Evolutionary conservation across 2,888 invertebrate genomes (phyloP).

Genomic region (Scaptomyza flava): DNA sequence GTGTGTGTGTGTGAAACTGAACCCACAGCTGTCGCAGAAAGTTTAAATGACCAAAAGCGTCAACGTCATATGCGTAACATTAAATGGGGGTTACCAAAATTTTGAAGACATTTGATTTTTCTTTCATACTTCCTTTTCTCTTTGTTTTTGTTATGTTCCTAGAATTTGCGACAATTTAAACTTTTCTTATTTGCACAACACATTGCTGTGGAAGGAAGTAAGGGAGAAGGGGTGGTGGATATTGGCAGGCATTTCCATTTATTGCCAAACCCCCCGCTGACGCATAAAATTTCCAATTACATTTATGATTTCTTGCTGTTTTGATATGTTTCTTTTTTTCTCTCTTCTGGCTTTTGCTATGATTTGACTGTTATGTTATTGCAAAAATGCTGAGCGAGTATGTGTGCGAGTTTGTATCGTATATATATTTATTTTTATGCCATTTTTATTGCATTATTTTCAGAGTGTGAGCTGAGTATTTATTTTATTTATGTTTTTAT

Average conservation of each 20-base stretch:
- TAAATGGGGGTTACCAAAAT: not conserved
- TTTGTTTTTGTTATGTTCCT: conserved; percentile 62
- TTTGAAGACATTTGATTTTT: conserved; percentile 21
- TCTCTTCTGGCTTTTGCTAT: conserved; percentile 30
- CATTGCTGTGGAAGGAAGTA: not conserved
- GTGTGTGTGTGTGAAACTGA: conserved; percentile 22
- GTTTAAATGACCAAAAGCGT: conserved; percentile 72
- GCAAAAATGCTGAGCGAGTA: conserved; percentile 38
- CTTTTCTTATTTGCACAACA: conserved; percentile 72
- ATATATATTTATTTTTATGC: conserved; percentile 67
- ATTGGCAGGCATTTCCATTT: conserved; percentile 27
- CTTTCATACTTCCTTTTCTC: conserved; percentile 33
- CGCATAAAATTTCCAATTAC: conserved; percentile 77
- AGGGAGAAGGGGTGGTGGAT: not conserved
- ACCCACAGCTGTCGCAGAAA: conserved; percentile 67
- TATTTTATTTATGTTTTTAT: not conserved
- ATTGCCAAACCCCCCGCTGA: conserved; percentile 13
- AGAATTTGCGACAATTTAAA: conserved; percentile 77
- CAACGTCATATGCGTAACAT: conserved; percentile 66
- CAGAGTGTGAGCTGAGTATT: conserved; percentile 38
- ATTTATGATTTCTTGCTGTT: conserved; percentile 78
- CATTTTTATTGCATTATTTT: conserved; percentile 78
- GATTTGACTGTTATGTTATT: conserved; percentile 53
- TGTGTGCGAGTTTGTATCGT: conserved; percentile 23
- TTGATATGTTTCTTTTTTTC: conserved; percentile 21